Base-by-base conservation (phyloP, 2,113 vertebrate species). In the Balaenoptera acutorostrata region DNA sequence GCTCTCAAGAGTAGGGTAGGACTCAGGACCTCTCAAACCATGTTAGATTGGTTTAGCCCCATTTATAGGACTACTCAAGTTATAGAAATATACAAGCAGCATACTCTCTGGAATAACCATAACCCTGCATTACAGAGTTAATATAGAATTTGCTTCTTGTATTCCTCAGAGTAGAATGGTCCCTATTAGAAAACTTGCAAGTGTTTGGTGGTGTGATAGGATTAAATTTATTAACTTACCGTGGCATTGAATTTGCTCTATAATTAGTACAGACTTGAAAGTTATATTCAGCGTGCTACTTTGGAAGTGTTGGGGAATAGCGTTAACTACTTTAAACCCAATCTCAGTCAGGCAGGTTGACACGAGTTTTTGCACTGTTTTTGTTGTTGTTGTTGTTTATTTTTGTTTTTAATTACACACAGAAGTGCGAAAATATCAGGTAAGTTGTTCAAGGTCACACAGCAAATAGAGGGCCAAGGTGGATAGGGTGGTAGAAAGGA, bases 191-290 rank as follows among this genome's bases (percentile, higher is more conserved):
- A 89, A 95, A 92, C 29, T 52, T 92, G 39, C 8, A 85, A 77
- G 11, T 81, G 57, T 93, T 82, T 71, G 49, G 46, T 82, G 92
- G 95, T 86, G n/a, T 78, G 46, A 64, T 49, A 81, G 39, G 91
- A 86, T 83, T 93, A 96, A 88, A 87, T 89, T 63, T 94, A 93
- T 85, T 91, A 90, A 84, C 29, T 92, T 88, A 96, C 17, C 14
- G 6, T 82, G 46, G 7, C 55, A 82, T 33, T 95, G 69, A 72
- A 85, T 57, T 88, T 94, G 41, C 55, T 96, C 39, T 59, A 61
- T 90, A 95, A 66, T 93, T 96, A 90, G 57, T 44, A 66, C 18
- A 31, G 90, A 75, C n/a, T 71, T 55, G n/a, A 84, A 90, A 57
- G 69, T 87, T 90, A 80, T 27, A 94, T 55, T 90, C 46, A 81